Evolutionary conservation across 1,140 invertebrate species (phyloP).

Genomic region (Aphis gossypii): DNA sequence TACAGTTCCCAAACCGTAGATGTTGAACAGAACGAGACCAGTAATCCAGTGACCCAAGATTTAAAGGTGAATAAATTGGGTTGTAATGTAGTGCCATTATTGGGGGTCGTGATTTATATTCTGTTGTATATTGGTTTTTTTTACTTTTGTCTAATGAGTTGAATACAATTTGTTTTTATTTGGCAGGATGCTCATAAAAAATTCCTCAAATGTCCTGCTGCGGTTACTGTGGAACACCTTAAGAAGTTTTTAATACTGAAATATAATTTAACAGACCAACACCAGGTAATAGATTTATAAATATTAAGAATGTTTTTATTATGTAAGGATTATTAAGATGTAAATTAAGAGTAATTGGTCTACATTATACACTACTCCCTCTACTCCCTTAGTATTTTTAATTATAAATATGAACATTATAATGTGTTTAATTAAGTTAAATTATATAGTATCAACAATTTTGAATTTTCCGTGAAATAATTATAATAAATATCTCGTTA

Average conservation of each 20-base stretch:
- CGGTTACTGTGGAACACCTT: conserved; percentile 83
- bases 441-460: not conserved
- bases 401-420: not conserved
- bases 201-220: conserved; percentile 86
- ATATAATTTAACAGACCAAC: conserved; percentile 72
- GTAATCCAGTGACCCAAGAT: not conserved
- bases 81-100: not conserved
- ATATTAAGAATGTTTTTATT: not conserved
- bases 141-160: not conserved
- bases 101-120: not conserved
- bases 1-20: not conserved
- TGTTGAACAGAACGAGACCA: not conserved
- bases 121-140: not conserved
- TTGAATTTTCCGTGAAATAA: not conserved
- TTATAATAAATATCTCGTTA: not conserved
- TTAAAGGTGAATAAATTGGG: conserved; percentile 37
- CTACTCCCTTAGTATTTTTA: not conserved
- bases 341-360: not conserved
- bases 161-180: conserved; percentile 7
- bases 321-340: conserved; percentile 48
- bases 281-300: conserved; percentile 61
- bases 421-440: not conserved
- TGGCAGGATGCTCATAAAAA: conserved; percentile 64
- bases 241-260: conserved; percentile 90
- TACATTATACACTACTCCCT: not conserved